Evolutionary conservation across 2,113 vertebrate genomes (phyloP).

Genomic region (Percina caprodes): DNA sequence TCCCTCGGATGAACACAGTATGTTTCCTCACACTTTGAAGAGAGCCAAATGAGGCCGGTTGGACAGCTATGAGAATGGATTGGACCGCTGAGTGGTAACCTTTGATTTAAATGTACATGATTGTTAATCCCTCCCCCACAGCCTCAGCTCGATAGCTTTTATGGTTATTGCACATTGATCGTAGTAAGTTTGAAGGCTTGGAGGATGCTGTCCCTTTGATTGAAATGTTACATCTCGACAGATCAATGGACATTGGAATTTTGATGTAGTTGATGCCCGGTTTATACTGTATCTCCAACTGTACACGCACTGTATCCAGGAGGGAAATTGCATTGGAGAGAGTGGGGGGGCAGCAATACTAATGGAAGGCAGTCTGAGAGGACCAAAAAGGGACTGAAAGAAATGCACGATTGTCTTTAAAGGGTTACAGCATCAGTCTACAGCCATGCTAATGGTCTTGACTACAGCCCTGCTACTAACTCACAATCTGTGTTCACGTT

Average conservation of each 20-base stretch:
- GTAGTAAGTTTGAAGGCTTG: constrained; percentile 57
- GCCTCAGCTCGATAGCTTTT: constrained; percentile 60
- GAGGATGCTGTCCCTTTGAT: constrained; percentile 53
- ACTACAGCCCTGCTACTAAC: no score
- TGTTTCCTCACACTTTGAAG: constrained; percentile 33
- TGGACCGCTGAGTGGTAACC: constrained; percentile 31
- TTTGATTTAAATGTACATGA: constrained; percentile 56
- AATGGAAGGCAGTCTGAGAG: background rate
- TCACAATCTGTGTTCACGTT: no score
- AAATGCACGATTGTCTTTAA: constrained; percentile 7
- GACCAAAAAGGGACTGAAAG: background rate
- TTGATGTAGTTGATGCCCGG: constrained; percentile 23
- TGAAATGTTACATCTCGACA: constrained; percentile 60
- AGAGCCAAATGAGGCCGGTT: background rate
- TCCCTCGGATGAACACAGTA: constrained; percentile 32
- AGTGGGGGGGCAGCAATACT: background rate
- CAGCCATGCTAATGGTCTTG: background rate
- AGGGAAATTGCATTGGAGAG: constrained; percentile 1
- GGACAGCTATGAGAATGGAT: background rate
- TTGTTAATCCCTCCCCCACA: constrained; percentile 39
- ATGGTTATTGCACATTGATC: constrained; percentile 73
- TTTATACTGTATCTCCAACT: constrained; percentile 22
- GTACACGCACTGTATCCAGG: constrained; percentile 14
- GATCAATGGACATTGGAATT: constrained; percentile 73
- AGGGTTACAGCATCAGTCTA: background rate